Conservation (phyloP, 2,797 vertebrate genomes). For the Catamblyrhynchus diadema region DNA sequence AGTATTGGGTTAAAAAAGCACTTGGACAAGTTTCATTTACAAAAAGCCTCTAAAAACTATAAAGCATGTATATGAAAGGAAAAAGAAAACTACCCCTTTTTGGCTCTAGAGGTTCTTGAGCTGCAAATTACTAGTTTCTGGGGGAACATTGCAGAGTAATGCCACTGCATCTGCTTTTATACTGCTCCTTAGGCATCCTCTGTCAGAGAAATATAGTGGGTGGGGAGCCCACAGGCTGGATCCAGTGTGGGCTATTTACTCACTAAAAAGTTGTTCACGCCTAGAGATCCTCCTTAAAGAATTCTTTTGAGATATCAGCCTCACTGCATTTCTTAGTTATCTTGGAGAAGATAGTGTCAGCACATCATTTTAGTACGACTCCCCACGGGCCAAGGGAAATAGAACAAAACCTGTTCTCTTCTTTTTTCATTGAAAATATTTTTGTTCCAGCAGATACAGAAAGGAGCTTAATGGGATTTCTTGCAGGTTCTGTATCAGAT, state of each 20-base stretch:
- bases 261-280: neutral
- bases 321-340: neutral
- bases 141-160: neutral
- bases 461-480: neutral
- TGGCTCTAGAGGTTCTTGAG: neutral
- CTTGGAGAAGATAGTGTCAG: neutral
- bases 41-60: neutral
- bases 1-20: neutral
- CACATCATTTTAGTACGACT: neutral
- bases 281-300: neutral
- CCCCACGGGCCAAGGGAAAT: neutral
- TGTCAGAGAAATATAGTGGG: neutral
- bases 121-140: neutral
- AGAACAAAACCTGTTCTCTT: neutral
- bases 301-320: neutral
- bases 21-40: rapidly evolving
- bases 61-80: neutral
- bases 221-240: neutral
- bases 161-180: neutral
- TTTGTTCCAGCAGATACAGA: neutral
- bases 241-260: neutral
- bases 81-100: neutral
- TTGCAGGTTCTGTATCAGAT: neutral
- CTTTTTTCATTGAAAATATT: neutral
- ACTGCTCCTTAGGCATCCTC: neutral